Base-by-base conservation (phyloP, 2,888 invertebrate genomes). In the Margaritifera margaritifera region DNA sequence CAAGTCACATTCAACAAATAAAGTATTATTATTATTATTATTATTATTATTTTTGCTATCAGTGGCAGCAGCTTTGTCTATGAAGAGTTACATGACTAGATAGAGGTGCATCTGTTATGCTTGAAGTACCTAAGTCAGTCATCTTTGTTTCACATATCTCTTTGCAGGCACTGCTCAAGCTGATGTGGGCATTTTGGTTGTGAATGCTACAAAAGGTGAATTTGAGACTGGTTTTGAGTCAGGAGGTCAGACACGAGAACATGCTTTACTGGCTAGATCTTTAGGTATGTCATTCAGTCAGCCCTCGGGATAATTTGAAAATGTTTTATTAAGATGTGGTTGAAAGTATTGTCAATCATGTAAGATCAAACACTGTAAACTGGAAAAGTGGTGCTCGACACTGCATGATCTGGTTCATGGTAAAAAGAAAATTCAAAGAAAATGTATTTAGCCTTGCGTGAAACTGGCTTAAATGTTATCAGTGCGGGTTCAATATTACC, bases 171-270 rank as follows among this genome's bases (percentile, higher is more conserved):
- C 99, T 2, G 96, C 97, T 0, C 98, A 99, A 90, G 99, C 99
- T 3, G 99, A 99, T 91, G 98, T 97, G 1, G 98, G 98, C 20
- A 91, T 99, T 52, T 91, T 99, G 27, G 99, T 99, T 0, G 95
- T 99, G 0, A 99, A 99, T 92, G 96, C 98, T 1, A 92, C 92
- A 0, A 87, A 95, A 81, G 99, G 99, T 31, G 99, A 99, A 91
- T 99, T 99, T 91, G 99, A 99, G 90, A 97, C 98, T 57, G 99
- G 99, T 1, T 99, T 99, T 90, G 98, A 99, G 85, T 93, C 94
- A 81, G 99, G 99, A 19, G 99, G 99, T 1, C 99, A 99, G 91
- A 99, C 99, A 0, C 92, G 98, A 74, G 99, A 99, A 90, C 99
- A 99, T 91, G 97, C 99, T 3, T 91, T 99, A 63, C 91, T 99